These are phyloP conservation scores for Drepanosiphum platanoidis DNA, from an alignment of 2,888 invertebrate genomes.

Conservation along the genomic window DNA sequence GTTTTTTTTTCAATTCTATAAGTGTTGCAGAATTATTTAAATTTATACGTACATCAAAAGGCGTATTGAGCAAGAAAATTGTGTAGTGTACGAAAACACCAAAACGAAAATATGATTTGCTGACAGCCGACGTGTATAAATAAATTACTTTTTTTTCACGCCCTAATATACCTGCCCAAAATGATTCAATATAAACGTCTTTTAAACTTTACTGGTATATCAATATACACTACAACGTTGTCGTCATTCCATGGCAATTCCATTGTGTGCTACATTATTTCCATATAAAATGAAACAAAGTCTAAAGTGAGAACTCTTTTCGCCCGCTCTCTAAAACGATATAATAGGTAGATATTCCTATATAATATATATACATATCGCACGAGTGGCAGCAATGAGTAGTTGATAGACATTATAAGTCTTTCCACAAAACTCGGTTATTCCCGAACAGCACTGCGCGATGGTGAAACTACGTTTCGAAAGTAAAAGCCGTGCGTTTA, in stretches of 20 bases:
- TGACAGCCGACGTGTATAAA: not conserved
- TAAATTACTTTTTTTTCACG: constrained; percentile 6
- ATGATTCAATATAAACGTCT: constrained; percentile 24
- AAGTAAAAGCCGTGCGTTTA: constrained; percentile 12
- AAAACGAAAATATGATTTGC: constrained; percentile 4
- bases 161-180: not conserved
- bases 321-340: not conserved
- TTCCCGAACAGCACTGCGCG: not conserved
- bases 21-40: not conserved
- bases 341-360: too few species aligned
- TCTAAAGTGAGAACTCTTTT: not conserved
- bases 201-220: constrained; percentile 32
- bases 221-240: not conserved
- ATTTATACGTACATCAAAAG: not conserved
- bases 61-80: not conserved
- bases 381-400: constrained; percentile 6
- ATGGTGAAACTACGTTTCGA: not conserved
- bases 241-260: not conserved
- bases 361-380: too few species aligned
- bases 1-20: not conserved
- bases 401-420: constrained; percentile 5
- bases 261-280: constrained; percentile 26
- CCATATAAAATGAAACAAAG: constrained; percentile 10
- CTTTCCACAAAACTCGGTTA: not conserved
- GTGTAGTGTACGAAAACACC: not conserved